Percentiles rank a stretch among this genome's conserved stretches.
phyloP scores from a whole-genome alignment of 2,888 invertebrate genomes.

The Serrognathus titanus region DNA sequence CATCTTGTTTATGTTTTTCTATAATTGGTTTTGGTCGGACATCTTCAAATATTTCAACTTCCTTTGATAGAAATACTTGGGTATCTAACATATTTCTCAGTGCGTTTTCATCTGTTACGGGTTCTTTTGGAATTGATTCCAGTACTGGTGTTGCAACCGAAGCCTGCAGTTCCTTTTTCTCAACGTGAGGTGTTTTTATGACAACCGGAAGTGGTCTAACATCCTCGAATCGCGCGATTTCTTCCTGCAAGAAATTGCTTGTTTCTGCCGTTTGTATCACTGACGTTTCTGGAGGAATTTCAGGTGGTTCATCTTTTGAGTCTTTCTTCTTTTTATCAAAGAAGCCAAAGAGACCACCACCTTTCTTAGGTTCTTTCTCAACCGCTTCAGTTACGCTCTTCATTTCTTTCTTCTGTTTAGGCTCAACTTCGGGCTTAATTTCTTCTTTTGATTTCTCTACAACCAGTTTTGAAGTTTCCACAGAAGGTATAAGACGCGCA shows the following conservation, averaged over 20 bases:
- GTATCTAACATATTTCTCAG: conserved; percentile 26
- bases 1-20: conserved; percentile 3
- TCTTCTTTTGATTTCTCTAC: conserved; percentile 1
- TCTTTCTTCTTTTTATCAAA: conserved; percentile 23
- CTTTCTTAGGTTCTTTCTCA: conserved; percentile 20
- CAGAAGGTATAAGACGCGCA: conserved; percentile 16
- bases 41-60: conserved; percentile 28
- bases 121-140: neutral
- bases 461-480: neutral
- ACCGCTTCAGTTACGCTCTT: conserved; percentile 12
- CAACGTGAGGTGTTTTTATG: neutral
- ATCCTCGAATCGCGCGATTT: conserved; percentile 24
- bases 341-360: conserved; percentile 28
- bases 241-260: conserved; percentile 24
- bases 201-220: conserved; percentile 15
- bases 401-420: neutral
- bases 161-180: conserved; percentile 1
- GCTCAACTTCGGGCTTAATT: neutral
- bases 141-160: neutral
- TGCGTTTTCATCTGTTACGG: conserved; percentile 11
- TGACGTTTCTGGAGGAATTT: neutral
- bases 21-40: conserved; percentile 15
- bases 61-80: conserved; percentile 32
- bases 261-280: neutral
- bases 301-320: conserved; percentile 5